phyloP scores from a whole-genome alignment of 2,888 invertebrate species.

The Tholera decimalis region DNA sequence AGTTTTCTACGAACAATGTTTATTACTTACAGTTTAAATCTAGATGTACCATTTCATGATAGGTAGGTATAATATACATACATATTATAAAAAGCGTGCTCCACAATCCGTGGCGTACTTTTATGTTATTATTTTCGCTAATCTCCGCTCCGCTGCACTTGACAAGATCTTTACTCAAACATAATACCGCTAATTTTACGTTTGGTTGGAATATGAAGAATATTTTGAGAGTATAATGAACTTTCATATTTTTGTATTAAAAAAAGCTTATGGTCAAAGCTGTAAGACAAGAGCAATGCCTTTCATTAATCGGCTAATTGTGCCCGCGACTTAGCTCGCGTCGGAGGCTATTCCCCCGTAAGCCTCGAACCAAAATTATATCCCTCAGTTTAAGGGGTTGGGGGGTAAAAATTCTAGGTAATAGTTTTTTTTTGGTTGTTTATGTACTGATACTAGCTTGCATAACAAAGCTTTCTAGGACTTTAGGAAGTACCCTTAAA shows the following conservation, averaged over 20 bases:
- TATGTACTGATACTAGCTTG: too few species aligned
- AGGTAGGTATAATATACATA: slow-evolving; percentile 1
- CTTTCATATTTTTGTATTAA: slow-evolving; percentile 3
- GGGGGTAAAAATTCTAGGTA: too few species aligned
- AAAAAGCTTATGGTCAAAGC: neutral
- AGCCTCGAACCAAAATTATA: too few species aligned
- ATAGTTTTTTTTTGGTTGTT: too few species aligned
- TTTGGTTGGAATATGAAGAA: slow-evolving; percentile 5
- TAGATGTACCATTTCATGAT: slow-evolving; percentile 9
- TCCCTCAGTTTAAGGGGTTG: too few species aligned
- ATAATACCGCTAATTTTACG: slow-evolving; percentile 21
- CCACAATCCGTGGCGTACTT: slow-evolving; percentile 33
- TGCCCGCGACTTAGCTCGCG: too few species aligned
- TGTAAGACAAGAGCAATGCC: too few species aligned
- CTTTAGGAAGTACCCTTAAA: too few species aligned
- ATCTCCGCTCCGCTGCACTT: slow-evolving; percentile 48
- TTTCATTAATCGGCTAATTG: too few species aligned
- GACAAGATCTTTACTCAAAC: slow-evolving; percentile 50
- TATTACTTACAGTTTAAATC: slow-evolving; percentile 10
- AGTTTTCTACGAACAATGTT: neutral
- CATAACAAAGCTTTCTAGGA: too few species aligned
- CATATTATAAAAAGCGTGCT: slow-evolving; percentile 24
- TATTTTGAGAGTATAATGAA: slow-evolving; percentile 36
- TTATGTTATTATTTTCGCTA: slow-evolving; percentile 52
- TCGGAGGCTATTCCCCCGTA: too few species aligned